phyloP scores from a whole-genome alignment of 2,797 vertebrate genomes.

The Ictinia mississippiensis region DNA sequence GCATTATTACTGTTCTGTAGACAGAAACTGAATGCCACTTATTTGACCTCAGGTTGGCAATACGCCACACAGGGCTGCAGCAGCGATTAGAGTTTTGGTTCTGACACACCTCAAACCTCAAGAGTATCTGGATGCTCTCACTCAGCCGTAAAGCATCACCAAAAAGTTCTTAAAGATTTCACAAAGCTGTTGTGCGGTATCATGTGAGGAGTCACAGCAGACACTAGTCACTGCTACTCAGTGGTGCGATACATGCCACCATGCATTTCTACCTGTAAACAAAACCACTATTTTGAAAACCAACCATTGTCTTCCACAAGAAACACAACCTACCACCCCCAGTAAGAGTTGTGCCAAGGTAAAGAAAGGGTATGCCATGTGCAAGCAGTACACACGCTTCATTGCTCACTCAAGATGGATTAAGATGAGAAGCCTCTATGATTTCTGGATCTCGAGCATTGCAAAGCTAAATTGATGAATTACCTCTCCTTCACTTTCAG shows the following conservation, averaged over 20 bases:
- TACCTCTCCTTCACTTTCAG: constrained; percentile 46
- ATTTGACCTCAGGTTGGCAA: neutral
- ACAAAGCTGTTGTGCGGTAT: neutral
- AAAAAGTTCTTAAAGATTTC: neutral
- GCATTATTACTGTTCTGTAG: neutral
- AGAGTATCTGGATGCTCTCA: neutral
- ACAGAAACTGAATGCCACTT: neutral
- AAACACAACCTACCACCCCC: neutral
- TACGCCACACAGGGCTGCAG: neutral
- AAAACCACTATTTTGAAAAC: constrained; percentile 1
- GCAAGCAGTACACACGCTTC: neutral
- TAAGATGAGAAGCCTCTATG: constrained; percentile 53
- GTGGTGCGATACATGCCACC: neutral
- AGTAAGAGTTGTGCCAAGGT: neutral
- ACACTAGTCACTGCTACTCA: neutral
- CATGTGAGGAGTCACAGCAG: neutral
- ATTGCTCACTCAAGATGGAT: constrained; percentile 37
- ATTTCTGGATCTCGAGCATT: constrained; percentile 42
- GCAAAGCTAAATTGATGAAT: constrained; percentile 42
- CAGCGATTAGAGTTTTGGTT: neutral
- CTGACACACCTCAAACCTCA: neutral
- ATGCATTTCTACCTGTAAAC: neutral
- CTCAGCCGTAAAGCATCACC: neutral
- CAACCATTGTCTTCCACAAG: neutral
- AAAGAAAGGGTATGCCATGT: neutral